These are phyloP conservation scores for Sebastes minor DNA, from an alignment of 2,797 vertebrate genomes.

Conservation along the genomic window DNA sequence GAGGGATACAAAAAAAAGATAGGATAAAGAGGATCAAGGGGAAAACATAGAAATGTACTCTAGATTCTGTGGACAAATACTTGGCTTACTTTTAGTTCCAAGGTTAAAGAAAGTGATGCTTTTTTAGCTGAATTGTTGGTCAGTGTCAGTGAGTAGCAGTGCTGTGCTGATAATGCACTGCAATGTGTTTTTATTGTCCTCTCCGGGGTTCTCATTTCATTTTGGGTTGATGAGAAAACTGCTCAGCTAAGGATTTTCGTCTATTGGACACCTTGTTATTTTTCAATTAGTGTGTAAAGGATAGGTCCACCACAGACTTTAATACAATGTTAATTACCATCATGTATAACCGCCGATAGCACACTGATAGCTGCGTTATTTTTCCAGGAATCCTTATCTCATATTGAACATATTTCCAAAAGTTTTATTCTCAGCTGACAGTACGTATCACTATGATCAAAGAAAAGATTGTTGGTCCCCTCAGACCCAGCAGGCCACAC, in stretches of 20 bases:
- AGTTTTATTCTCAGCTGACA: not conserved
- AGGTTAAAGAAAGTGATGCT: not conserved
- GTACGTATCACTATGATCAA: not conserved
- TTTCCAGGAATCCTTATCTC: not conserved
- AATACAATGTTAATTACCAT: not conserved
- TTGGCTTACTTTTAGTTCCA: not conserved
- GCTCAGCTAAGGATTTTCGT: slow-evolving; percentile 3
- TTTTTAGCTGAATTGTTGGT: not conserved
- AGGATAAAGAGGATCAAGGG: not conserved
- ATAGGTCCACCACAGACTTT: not conserved
- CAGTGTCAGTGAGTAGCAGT: not conserved
- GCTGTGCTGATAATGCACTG: not conserved
- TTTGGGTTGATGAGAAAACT: slow-evolving; percentile 24
- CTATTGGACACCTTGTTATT: slow-evolving; percentile 32
- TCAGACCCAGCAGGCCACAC: not conserved
- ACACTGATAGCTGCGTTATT: not conserved
- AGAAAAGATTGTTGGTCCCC: too few species aligned
- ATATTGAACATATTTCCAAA: not conserved
- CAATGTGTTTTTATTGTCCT: slow-evolving; percentile 9
- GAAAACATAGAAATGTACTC: not conserved
- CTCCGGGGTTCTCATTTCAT: slow-evolving; percentile 8
- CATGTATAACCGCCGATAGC: not conserved
- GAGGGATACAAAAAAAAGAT: not conserved
- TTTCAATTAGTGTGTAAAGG: slow-evolving; percentile 35
- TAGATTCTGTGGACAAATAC: not conserved